Evolutionary conservation across 2,888 invertebrate genomes (phyloP), one percentile per base, ranked within the genome.

Genomic region (Dryobota labecula): DNA sequence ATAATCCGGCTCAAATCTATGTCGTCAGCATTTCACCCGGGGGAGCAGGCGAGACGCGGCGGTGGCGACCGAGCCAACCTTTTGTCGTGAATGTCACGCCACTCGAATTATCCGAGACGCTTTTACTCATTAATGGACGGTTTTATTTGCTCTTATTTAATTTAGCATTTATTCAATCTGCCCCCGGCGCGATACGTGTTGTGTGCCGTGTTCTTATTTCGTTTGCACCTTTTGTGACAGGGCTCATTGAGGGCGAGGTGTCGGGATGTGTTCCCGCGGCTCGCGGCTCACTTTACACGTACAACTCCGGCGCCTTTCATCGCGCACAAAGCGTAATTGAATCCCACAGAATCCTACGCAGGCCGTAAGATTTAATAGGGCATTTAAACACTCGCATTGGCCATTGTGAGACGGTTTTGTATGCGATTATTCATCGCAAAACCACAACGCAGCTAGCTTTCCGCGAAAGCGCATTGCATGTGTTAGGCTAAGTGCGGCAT

Each of bases 101-200:
- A 91, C 88, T 87, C 89, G 91, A 93, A 94, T 94, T 92, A 93
- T 92, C 90, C 90, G 89, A 90, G 90, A 90, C 91, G 92, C 90
- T 91, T 93, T 94, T 91, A 92, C 92, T 94, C 93, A 94, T 94
- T 95, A 95, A 94, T 91, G 91, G 90, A 83, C 80, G 86, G 89
- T 94, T 96, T 95, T 96, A 95, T 96, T 96, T 95, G 95, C 94
- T 95, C 90, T 95, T 93, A 95, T 96, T 96, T 94, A 96, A 96
- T 96, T 96, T 95, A 92, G 94, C 94, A 95, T 95, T 96, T 96
- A 96, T 96, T 95, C 94, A 96, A 96, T 96, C 94, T 94, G 92
- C 93, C 92, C 91, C 91, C 85, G 90, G 92, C 91, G 90, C 90
- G 92, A 94, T 93, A 91, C 90, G 92, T 91, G 92, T 91, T 91